Evolutionary conservation across 1,140 invertebrate genomes (phyloP).

Genomic region (Diabrotica undecimpunctata): DNA sequence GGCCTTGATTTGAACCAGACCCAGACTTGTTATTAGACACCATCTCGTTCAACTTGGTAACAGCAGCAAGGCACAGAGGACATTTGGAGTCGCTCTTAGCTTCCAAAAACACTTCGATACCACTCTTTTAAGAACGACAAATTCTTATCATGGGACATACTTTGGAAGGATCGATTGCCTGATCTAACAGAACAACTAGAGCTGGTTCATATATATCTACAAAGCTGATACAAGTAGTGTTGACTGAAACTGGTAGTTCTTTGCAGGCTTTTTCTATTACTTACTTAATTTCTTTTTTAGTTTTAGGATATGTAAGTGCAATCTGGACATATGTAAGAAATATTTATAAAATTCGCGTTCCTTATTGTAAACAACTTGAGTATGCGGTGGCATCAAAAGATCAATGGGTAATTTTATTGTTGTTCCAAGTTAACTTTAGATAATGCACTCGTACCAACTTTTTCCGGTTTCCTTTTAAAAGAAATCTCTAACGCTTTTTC

Average conservation of each 20-base stretch:
- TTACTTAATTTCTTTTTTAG: constrained; percentile 62
- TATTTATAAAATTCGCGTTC: constrained; percentile 79
- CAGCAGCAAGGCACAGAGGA: constrained; percentile 77
- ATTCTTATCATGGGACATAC: constrained; percentile 53
- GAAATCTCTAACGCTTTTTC: too few species aligned
- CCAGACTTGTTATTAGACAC: constrained; percentile 68
- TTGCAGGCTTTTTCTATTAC: constrained; percentile 65
- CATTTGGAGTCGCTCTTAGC: constrained; percentile 61
- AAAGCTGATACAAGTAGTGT: constrained; percentile 67
- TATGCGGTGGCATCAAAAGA: constrained; percentile 53
- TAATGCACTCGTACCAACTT: too few species aligned
- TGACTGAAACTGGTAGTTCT: constrained; percentile 62
- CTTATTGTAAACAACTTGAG: constrained; percentile 50
- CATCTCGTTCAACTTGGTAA: constrained; percentile 65
- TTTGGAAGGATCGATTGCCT: constrained; percentile 74
- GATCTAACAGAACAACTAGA: constrained; percentile 71
- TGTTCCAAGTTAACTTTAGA: constrained; percentile 37
- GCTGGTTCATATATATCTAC: constrained; percentile 72
- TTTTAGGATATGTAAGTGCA: constrained; percentile 62
- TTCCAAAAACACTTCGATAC: constrained; percentile 54
- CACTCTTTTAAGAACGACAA: constrained; percentile 49
- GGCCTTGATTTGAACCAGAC: too few species aligned
- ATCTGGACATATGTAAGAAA: constrained; percentile 73
- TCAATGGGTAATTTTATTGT: constrained; percentile 68
- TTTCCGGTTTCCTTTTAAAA: too few species aligned